Evolutionary conservation across 2,888 invertebrate genomes (phyloP).

Genomic region (Stenolophus ochropezus): DNA sequence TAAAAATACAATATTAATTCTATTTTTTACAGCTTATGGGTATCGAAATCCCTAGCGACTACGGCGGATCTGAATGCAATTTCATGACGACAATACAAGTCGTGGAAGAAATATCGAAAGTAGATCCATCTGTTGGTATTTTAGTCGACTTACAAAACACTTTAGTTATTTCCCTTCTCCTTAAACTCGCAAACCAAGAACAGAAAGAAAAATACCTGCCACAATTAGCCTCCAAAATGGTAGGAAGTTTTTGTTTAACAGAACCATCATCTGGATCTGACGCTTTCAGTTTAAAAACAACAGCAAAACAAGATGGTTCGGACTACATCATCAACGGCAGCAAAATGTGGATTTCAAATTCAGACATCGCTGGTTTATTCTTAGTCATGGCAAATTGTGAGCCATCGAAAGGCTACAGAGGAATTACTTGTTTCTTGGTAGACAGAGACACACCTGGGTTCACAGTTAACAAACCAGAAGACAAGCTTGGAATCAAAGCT

Average conservation of each 20-base stretch:
- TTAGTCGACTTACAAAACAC: constrained; percentile 97
- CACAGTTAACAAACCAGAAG: constrained; percentile 91
- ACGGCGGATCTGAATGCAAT: constrained; percentile 91
- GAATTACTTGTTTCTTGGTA: constrained; percentile 96
- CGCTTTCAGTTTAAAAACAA: constrained; percentile 95
- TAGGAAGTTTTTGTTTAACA: constrained; percentile 94
- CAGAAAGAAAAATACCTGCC: constrained; percentile 95
- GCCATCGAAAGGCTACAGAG: constrained; percentile 94
- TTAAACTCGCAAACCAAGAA: constrained; percentile 88
- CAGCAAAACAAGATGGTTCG: constrained; percentile 91
- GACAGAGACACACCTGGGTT: constrained; percentile 92
- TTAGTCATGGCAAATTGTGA: constrained; percentile 96
- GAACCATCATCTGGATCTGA: constrained; percentile 95
- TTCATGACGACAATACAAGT: constrained; percentile 93
- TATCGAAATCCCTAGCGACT: constrained; percentile 90
- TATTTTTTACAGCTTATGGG: constrained; percentile 83
- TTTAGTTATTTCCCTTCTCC: constrained; percentile 88
- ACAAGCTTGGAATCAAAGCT: constrained; percentile 93
- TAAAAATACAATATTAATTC: constrained; percentile 58
- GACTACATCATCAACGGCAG: constrained; percentile 90
- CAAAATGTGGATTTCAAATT: constrained; percentile 99
- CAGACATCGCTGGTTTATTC: constrained; percentile 94
- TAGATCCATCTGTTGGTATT: constrained; percentile 92
- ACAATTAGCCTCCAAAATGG: constrained; percentile 87
- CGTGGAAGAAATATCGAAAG: constrained; percentile 94